Conservation (phyloP, 2,113 vertebrate species). For the Vidua macroura region DNA sequence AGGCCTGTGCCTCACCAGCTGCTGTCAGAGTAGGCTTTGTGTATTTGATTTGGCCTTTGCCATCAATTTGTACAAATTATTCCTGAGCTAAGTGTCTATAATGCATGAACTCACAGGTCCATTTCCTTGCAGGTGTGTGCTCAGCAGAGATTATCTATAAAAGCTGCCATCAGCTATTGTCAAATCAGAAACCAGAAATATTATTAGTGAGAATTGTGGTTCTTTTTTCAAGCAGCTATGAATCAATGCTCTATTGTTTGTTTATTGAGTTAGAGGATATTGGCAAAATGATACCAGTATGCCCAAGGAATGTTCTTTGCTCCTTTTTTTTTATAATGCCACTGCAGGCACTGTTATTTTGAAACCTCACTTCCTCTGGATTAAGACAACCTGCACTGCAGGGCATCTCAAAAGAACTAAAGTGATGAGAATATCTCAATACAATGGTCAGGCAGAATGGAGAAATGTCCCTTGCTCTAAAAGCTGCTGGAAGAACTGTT, state of each 20-base stretch:
- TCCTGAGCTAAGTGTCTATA: background rate
- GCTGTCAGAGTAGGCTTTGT: background rate
- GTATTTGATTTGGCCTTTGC: background rate
- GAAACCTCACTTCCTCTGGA: background rate
- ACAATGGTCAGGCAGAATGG: background rate
- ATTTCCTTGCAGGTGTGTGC: conserved; percentile 19
- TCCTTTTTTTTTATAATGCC: background rate
- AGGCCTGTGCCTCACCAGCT: background rate
- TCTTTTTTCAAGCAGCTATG: background rate
- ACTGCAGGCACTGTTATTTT: background rate
- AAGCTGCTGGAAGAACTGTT: background rate
- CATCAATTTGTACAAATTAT: conserved; percentile 11
- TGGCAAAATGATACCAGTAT: background rate
- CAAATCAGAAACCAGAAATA: conserved; percentile 15
- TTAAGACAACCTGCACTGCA: background rate
- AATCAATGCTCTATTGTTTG: background rate
- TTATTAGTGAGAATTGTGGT: background rate
- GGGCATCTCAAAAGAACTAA: background rate
- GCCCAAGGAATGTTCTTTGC: background rate
- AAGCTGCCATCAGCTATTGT: conserved; percentile 19
- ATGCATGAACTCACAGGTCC: background rate
- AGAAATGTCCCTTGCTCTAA: background rate
- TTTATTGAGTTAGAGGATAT: conserved; percentile 34
- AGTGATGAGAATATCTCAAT: background rate
- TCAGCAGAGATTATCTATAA: background rate